Evolutionary conservation across 2,797 vertebrate genomes (phyloP).

Genomic region (Smutsia gigantea): DNA sequence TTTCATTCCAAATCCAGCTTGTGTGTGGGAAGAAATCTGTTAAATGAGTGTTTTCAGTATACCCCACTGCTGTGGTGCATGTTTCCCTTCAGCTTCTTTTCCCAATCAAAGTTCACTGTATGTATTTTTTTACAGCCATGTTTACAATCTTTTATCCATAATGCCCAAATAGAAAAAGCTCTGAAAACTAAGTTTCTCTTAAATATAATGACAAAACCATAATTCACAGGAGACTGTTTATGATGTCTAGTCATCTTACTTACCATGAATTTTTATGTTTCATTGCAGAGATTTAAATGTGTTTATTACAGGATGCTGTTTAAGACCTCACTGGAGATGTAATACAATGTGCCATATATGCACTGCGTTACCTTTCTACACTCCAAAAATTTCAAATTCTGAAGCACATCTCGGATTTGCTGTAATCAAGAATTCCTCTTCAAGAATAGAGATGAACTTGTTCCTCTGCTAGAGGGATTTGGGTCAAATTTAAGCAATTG

Average conservation of each 20-base stretch:
- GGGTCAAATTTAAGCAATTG: slow-evolving; percentile 27
- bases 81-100: slow-evolving; percentile 44
- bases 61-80: neutral
- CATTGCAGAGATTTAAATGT: slow-evolving; percentile 40
- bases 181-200: slow-evolving; percentile 8
- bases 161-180: neutral
- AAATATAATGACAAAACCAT: slow-evolving; percentile 30
- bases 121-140: slow-evolving; percentile 7
- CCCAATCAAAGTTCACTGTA: neutral
- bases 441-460: neutral
- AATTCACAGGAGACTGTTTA: neutral
- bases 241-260: slow-evolving; percentile 29
- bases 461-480: neutral
- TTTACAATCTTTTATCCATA: neutral
- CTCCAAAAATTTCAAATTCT: slow-evolving; percentile 12
- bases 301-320: slow-evolving; percentile 29
- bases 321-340: slow-evolving; percentile 19
- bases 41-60: slow-evolving; percentile 8
- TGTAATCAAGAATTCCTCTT: slow-evolving; percentile 51
- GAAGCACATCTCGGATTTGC: neutral
- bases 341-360: neutral
- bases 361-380: neutral
- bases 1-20: slow-evolving; percentile 31
- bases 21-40: slow-evolving; percentile 9
- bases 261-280: slow-evolving; percentile 27